These are phyloP conservation scores for Heliconius nattereri DNA, from an alignment of 1,140 invertebrate genomes.

Conservation along the genomic window DNA sequence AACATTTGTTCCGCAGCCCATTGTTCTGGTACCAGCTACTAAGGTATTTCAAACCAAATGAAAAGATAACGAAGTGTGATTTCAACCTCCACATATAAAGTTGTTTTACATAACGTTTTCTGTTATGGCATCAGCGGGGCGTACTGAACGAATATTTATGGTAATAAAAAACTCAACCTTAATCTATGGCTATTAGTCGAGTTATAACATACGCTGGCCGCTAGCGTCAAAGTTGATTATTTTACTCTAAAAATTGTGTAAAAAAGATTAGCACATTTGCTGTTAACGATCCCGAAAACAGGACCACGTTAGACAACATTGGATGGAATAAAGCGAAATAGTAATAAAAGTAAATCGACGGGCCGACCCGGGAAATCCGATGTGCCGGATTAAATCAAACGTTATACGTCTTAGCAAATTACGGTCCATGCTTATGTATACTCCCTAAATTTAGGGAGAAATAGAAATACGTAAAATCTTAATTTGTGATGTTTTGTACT, in stretches of 20 bases:
- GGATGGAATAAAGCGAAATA: slow-evolving; percentile 75
- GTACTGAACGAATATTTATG: slow-evolving; percentile 39
- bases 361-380: slow-evolving; percentile 57
- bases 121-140: slow-evolving; percentile 32
- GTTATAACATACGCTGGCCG: slow-evolving; percentile 50
- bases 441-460: slow-evolving; percentile 50
- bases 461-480: slow-evolving; percentile 50
- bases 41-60: slow-evolving; percentile 44
- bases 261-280: slow-evolving; percentile 78
- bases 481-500: slow-evolving; percentile 16
- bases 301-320: slow-evolving; percentile 67
- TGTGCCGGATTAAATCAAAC: slow-evolving; percentile 77
- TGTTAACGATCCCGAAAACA: slow-evolving; percentile 75
- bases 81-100: slow-evolving; percentile 42
- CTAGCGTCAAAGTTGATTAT: slow-evolving; percentile 63
- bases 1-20: slow-evolving; percentile 34
- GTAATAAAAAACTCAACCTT: slow-evolving; percentile 56
- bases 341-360: slow-evolving; percentile 78
- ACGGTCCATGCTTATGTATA: slow-evolving; percentile 64
- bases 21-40: slow-evolving; percentile 40
- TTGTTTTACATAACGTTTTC: slow-evolving; percentile 40
- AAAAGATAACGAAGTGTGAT: slow-evolving; percentile 45
- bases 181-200: slow-evolving; percentile 60
- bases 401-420: slow-evolving; percentile 79
- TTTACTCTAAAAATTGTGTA: slow-evolving; percentile 62